A percentile compares a stretch with the other conserved stretches of the same genome.
phyloP scores from a whole-genome alignment of 2,797 vertebrate species.

The Heterohyrax brucei region DNA sequence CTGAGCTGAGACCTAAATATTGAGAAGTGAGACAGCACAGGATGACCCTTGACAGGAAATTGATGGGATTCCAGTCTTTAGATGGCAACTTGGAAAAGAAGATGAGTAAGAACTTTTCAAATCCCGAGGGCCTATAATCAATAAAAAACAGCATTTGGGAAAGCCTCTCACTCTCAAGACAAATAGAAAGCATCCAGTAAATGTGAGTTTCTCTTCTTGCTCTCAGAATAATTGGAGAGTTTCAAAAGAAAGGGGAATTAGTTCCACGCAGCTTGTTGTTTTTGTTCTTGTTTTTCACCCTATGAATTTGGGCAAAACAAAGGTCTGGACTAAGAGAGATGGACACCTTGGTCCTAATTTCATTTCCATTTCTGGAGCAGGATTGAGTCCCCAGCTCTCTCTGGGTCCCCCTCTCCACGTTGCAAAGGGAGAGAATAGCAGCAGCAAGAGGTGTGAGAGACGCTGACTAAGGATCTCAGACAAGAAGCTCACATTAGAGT shows the following conservation, averaged over 20 bases:
- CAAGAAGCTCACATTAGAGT: neutral
- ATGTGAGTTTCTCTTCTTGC: no score
- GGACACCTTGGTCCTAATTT: neutral
- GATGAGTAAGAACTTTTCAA: neutral
- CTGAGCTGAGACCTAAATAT: neutral
- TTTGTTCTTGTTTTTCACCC: neutral
- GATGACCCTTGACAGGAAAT: accelerated
- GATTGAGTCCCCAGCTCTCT: neutral
- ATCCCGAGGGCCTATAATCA: accelerated
- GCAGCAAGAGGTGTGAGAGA: neutral
- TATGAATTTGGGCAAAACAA: neutral
- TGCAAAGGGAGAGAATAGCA: neutral
- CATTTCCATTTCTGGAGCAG: neutral
- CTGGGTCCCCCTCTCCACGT: no score
- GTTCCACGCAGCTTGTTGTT: neutral
- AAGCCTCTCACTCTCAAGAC: neutral
- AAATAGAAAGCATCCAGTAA: no score
- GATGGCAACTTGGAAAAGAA: neutral
- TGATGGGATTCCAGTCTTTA: neutral
- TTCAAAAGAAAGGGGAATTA: no score
- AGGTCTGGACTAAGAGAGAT: neutral
- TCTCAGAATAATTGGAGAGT: neutral
- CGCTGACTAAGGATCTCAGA: neutral
- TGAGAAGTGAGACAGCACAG: neutral
- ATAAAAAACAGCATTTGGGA: accelerated